phyloP scores from a whole-genome alignment of 2,888 invertebrate species.

The Pseudococcus longispinus region DNA sequence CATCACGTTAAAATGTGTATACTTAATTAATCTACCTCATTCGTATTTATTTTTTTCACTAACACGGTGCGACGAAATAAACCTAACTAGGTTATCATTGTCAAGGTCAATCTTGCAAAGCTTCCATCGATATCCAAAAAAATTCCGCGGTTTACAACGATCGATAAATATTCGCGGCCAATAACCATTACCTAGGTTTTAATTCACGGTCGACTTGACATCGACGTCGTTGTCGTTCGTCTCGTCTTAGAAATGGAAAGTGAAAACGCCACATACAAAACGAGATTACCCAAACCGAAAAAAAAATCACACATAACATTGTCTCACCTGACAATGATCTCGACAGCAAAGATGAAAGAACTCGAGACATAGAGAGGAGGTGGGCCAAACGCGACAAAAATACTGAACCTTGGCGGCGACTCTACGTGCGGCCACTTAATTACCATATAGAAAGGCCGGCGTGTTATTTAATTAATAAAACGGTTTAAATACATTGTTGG shows the following conservation, averaged over 20 bases:
- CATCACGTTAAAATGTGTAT: not conserved
- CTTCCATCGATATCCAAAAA: not conserved
- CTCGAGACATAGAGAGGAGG: not conserved
- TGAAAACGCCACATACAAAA: constrained; percentile 1
- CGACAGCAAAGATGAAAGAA: not conserved
- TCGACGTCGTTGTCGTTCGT: not conserved
- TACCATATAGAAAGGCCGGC: not conserved
- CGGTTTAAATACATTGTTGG: not conserved
- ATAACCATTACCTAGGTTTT: not conserved
- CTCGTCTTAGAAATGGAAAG: constrained; percentile 16
- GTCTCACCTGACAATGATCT: not conserved
- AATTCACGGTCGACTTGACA: constrained; percentile 20
- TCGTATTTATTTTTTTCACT: not conserved
- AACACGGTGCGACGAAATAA: not conserved
- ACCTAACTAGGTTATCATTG: not conserved
- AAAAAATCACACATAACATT: not conserved
- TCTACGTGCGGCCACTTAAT: not conserved
- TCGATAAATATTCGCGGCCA: not conserved
- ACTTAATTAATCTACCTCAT: not conserved
- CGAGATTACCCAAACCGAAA: not conserved
- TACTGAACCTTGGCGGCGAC: not conserved
- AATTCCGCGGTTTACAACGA: not conserved
- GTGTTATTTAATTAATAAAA: constrained; percentile 24
- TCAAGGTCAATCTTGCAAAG: constrained; percentile 5
- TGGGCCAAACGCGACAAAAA: not conserved